Base-by-base conservation (phyloP, 2,888 invertebrate species). In the Syrphus vitripennis region DNA sequence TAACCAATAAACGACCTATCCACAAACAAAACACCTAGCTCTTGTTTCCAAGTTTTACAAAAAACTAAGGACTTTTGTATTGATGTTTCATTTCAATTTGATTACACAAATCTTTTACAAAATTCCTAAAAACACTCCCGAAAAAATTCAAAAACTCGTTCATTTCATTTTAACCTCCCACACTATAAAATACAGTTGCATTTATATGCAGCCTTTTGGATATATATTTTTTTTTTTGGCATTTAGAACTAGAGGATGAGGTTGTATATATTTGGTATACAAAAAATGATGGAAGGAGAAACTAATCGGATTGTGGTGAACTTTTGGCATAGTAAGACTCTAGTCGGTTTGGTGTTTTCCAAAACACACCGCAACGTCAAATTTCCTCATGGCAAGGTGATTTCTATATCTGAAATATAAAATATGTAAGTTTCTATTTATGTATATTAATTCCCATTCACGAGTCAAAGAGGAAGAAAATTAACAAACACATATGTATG, bases 231-330 rank as follows among this genome's bases (percentile, higher is more conserved):
- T 5, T 42, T 42, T 63, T 42, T 12, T 42, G 26, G 26, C 26
- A 45, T 6, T 9, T 16, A 24, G 5, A 26, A 24, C 40, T 4
- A 26, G 26, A 63, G 42, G 16, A 37, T 34, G 21, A 21, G 29
- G 0, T 55, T 55, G 10, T 24, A 2, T n/a, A n/a, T n/a, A n/a
- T n/a, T n/a, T n/a, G n/a, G n/a, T n/a, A n/a, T n/a, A n/a, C n/a
- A n/a, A n/a, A n/a, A n/a, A n/a, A n/a, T n/a, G n/a, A n/a, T n/a
- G 3, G 12, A 12, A 63, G 1, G 42, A 63, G 19, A 29, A 45
- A 63, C 16, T 63, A 40, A 40, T 61, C 61, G 24, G 40, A 42
- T 61, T 61, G 40, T 61, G 61, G 61, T 16, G n/a, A 42, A 10
- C 61, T 42, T 61, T 40, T 61, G 37, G 24, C 40, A 61, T 26